Base-by-base conservation (phyloP, 1,140 invertebrate species). In the Mylabris phalerata region DNA sequence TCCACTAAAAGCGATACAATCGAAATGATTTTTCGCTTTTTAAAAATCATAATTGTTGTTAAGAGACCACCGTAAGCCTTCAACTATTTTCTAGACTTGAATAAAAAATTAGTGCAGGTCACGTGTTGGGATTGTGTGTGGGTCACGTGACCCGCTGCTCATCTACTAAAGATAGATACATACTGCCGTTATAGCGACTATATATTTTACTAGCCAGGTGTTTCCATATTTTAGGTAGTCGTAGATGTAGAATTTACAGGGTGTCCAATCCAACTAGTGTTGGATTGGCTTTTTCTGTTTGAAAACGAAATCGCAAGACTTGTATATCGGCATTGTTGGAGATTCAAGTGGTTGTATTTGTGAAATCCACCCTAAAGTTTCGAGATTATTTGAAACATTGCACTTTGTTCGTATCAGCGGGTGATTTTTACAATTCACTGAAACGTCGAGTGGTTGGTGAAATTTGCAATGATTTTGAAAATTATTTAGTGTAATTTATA, bases 51-150 rank as follows among this genome's bases (percentile, higher is more conserved):
- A 32, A 32, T 32, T 32, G 32, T 32, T 32, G 32, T 32, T 32
- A 32, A 32, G 32, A 32, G 32, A 19, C 19, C 7, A 32, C 32
- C 32, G 7, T 32, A 32, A 32, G 32, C 32, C 32, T 32, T 32
- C 32, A 32, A 32, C 32, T 54, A 54, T 42, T 45, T 45, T 54
- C 45, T 40, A 42, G 40, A 38, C 42, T 54, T 54, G 51, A 54
- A 54, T 54, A 54, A 54, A 54, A 54, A 54, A 54, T 54, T 54
- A 54, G 51, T 54, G 51, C 46, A 54, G 50, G 51, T 54, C 51
- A 54, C 51, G 51, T 54, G 51, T 25, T 4, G 42, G 39, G 45
- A 46, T 42, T 54, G 32, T 54, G 51, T 54, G 32, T 54, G 51
- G 51, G 51, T 54, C 51, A 54, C 51, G 51, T 54, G 51, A 54